Percentiles rank a stretch among this genome's conserved stretches.
phyloP scores from a whole-genome alignment of 2,113 vertebrate species.

The Corydoras maculifer region DNA sequence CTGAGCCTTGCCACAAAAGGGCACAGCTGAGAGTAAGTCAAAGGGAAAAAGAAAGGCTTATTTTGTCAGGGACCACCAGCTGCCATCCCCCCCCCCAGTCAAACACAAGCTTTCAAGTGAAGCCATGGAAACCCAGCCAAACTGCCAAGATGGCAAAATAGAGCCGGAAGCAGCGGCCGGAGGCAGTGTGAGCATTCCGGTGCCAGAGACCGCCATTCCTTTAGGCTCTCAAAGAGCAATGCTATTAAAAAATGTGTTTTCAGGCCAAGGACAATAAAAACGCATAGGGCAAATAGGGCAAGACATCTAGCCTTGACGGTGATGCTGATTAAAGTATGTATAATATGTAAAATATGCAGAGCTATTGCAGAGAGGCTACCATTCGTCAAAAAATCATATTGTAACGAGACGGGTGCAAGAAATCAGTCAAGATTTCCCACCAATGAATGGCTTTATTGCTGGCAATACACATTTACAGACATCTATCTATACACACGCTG shows the following conservation, averaged over 20 bases:
- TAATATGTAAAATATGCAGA: not conserved
- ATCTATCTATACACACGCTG: too few relatives aligned
- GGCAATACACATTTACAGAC: too few relatives aligned
- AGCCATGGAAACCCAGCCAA: constrained; percentile 46
- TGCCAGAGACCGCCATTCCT: constrained; percentile 24
- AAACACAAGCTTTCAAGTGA: constrained; percentile 54
- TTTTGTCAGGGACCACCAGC: constrained; percentile 56
- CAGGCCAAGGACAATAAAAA: not conserved
- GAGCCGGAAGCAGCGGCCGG: constrained; percentile 33
- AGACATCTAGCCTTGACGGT: constrained; percentile 4
- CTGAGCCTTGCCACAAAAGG: constrained; percentile 35
- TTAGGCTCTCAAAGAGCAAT: constrained; percentile 3
- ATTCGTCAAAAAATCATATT: too few relatives aligned
- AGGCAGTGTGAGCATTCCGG: constrained; percentile 9
- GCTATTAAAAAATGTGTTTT: not conserved
- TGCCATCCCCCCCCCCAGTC: constrained; percentile 53
- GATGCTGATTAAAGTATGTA: not conserved
- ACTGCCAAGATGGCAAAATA: constrained; percentile 27
- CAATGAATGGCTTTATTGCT: too few relatives aligned
- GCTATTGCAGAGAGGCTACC: not conserved
- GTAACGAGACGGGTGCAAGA: too few relatives aligned
- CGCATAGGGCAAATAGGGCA: not conserved
- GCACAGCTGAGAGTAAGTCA: constrained; percentile 44
- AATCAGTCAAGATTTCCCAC: too few relatives aligned
- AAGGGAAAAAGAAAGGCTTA: constrained; percentile 49